phyloP scores from a whole-genome alignment of 2,113 vertebrate species.

The Salvator merianae region DNA sequence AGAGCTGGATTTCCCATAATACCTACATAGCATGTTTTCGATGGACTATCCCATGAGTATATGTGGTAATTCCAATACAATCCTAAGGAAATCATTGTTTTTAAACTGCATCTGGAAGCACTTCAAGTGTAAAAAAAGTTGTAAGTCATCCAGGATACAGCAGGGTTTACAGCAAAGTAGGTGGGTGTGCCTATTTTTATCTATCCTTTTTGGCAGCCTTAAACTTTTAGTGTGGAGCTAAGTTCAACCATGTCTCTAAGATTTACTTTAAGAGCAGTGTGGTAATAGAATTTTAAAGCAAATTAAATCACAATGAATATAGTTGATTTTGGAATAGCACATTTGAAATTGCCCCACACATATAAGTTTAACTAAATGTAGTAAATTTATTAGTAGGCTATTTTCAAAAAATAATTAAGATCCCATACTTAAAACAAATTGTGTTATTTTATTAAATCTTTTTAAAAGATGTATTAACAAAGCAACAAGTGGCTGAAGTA shows the following conservation, averaged over 20 bases:
- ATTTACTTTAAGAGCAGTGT: neutral
- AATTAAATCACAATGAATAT: neutral
- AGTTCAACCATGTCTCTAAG: neutral
- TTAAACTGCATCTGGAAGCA: too few species aligned
- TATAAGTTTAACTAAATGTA: neutral
- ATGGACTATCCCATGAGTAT: too few species aligned
- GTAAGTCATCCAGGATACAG: neutral
- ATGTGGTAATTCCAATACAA: too few species aligned
- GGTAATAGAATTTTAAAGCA: neutral
- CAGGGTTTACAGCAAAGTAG: neutral
- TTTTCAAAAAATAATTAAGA: neutral
- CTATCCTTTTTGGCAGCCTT: neutral
- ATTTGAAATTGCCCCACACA: neutral
- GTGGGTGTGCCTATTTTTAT: neutral
- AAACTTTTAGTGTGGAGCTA: neutral
- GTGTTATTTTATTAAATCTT: neutral
- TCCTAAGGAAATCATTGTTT: too few species aligned
- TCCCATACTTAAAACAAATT: neutral
- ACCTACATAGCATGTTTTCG: too few species aligned
- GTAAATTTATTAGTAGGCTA: neutral
- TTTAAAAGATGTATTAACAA: neutral
- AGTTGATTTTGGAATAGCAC: neutral
- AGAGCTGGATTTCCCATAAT: too few species aligned
- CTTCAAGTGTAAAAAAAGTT: too few species aligned
- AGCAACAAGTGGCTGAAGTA: neutral